Base-by-base conservation (phyloP, 1,140 invertebrate genomes). In the Pogonomyrmex californicus region DNA sequence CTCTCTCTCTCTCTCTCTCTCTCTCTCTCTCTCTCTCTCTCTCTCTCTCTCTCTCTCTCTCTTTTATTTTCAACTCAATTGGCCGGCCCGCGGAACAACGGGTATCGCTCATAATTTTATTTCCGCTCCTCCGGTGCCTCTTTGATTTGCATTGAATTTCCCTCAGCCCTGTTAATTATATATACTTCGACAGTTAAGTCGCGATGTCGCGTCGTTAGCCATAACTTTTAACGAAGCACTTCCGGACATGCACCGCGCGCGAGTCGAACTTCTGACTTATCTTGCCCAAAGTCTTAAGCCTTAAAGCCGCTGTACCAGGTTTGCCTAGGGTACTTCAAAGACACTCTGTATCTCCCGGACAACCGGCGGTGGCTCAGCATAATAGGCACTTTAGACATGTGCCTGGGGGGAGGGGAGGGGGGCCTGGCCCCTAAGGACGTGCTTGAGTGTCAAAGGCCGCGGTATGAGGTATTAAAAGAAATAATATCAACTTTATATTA, bases 261-360 rank as follows among this genome's bases (percentile, higher is more conserved):
- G n/a, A 83, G 79, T 83, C 79, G 17, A 83, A 83, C 79, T 83
- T 83, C 66, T 83, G 79, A 83, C 79, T 83, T 83, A 83, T 83
- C 79, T 83, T 56, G 41, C 79, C 51, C 30, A 73, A 83, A 83
- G 79, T 73, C 79, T 83, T 83, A 83, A 83, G 79, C 68, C 33
- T 83, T 73, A 83, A 83, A 83, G 79, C 68, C 23, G 79, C 54
- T 49, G 41, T 83, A 75, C 68, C 79, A 23, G 56, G 54, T 83
- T 58, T 73, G 79, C 79, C n/a, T n/a, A 23, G 30, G 54, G 44
- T 83, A 83, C 54, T 83, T 83, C 79, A 83, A 73, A 83, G 79
- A 73, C 79, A 83, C 79, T 56, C 66, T 83, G 54, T 83, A 75
- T 83, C 79, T 73, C 68, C 66, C 66, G 79, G 54, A 73, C 79